Base-by-base conservation (phyloP, 2,113 vertebrate genomes). In the Antigone vipio region DNA sequence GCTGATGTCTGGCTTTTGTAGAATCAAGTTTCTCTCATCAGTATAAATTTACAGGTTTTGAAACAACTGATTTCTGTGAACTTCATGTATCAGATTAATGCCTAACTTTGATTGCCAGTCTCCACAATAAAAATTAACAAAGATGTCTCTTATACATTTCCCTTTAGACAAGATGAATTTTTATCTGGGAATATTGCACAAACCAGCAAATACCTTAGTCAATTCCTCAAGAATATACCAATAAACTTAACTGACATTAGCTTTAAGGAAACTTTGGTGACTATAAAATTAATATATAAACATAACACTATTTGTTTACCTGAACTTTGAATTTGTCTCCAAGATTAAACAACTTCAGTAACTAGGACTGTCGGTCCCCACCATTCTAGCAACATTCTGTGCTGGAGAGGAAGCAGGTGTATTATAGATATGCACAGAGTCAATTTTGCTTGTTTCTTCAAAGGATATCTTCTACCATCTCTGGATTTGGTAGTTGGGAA, bases 1-100 rank as follows among this genome's bases (percentile, higher is more conserved):
- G 27, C 15, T 71, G 27, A 55, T 74, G 29, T 64, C 44, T 85
- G 71, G 45, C 32, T 81, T 87, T 9, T 49, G 34, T 23, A 56
- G 35, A 55, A 86, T 27, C 0, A 92, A 83, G 12, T 50, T 89
- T 80, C n/a, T 90, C 60, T 92, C 63, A 78, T 93, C 79, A 60
- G 72, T 68, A 81, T 84, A 64, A 96, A 93, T 91, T 47, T 77
- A 32, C 7, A 29, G 5, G 53, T 79, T 91, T 82, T 92, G 71
- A 77, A 82, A 76, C 30, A 83, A 85, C 16, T 26, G 18, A 60
- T 86, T 74, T 4, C 1, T 74, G 34, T 64, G 12, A 84, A 71
- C 15, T 80, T 16, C 18, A 15, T 34, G 19, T 30, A 35, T 56
- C 40, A 56, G 40, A 42, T 34, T 90, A 83, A 86, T 44, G 21